phyloP scores from a whole-genome alignment of 1,140 invertebrate genomes.

The Philotrypesis tridentata region DNA sequence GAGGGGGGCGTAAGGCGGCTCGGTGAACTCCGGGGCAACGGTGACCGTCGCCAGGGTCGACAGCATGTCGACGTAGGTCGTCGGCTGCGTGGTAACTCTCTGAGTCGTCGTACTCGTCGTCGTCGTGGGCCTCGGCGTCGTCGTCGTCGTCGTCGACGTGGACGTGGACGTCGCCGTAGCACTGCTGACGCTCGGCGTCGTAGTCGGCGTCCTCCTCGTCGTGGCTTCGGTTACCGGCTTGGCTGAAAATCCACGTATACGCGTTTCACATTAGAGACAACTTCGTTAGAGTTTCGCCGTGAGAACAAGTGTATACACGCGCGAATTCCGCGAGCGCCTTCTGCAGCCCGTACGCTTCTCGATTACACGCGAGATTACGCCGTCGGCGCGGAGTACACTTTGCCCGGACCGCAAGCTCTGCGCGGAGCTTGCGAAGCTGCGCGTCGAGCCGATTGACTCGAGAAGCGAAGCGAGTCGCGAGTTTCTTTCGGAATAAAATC shows the following conservation, averaged over 20 bases:
- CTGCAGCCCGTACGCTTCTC: no score
- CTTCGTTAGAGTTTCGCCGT: no score
- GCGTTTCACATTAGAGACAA: no score
- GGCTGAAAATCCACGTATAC: slow-evolving; percentile 55
- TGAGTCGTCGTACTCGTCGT: slow-evolving; percentile 50
- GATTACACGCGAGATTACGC: no score
- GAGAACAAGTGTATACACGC: no score
- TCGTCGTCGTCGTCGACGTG: slow-evolving; percentile 60
- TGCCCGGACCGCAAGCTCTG: no score
- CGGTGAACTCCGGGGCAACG: slow-evolving; percentile 54
- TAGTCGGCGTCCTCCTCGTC: slow-evolving; percentile 37
- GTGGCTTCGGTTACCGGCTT: slow-evolving; percentile 55
- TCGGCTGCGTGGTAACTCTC: slow-evolving; percentile 61
- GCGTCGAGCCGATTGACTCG: no score
- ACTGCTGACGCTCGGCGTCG: slow-evolving; percentile 57
- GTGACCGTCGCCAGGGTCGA: slow-evolving; percentile 62
- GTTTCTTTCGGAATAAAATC: no score
- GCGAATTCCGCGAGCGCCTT: no score
- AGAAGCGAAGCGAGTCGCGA: no score
- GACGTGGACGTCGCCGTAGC: slow-evolving; percentile 63
- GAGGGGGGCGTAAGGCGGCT: slow-evolving; percentile 66
- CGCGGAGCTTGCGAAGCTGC: no score
- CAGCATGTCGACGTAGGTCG: slow-evolving; percentile 46
- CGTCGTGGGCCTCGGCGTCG: slow-evolving; percentile 10
- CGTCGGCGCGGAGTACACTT: no score